Evolutionary conservation across 2,888 invertebrate genomes (phyloP).

Genomic region (Dugesia japonica): DNA sequence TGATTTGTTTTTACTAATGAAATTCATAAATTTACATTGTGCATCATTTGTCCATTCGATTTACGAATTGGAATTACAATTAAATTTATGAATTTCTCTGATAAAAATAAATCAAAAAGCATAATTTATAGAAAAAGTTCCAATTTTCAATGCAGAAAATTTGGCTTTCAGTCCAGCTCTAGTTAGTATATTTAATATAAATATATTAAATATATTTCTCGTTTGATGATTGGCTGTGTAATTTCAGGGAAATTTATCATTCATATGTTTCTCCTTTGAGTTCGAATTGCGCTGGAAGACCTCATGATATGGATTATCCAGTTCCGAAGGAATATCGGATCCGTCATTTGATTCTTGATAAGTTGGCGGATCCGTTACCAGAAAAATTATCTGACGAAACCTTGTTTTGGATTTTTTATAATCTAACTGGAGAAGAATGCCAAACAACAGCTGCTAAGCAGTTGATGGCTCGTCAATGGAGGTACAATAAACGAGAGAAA

Average conservation of each 20-base stretch:
- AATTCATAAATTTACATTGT: too few relatives aligned
- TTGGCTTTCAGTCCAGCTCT: too few relatives aligned
- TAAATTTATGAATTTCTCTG: too few relatives aligned
- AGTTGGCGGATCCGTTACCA: constrained; percentile 53
- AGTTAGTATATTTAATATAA: too few relatives aligned
- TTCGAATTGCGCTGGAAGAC: constrained; percentile 50
- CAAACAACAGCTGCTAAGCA: constrained; percentile 91
- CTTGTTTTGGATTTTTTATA: constrained; percentile 94
- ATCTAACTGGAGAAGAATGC: constrained; percentile 89
- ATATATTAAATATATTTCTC: too few relatives aligned
- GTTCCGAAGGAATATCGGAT: constrained; percentile 97
- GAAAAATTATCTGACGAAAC: constrained; percentile 31
- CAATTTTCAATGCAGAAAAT: too few relatives aligned
- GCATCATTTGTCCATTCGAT: too few relatives aligned
- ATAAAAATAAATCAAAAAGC: too few relatives aligned
- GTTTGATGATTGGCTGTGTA: too few relatives aligned
- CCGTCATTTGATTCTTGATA: constrained; percentile 66
- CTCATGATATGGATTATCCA: constrained; percentile 89
- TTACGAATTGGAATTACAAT: too few relatives aligned
- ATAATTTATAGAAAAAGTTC: too few relatives aligned
- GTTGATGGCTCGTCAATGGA: constrained; percentile 51
- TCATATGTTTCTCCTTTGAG: neutral
- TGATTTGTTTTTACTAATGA: too few relatives aligned
- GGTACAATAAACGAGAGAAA: neutral
- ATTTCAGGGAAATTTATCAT: neutral